Evolutionary conservation across 2,113 vertebrate genomes (phyloP).

Genomic region (Pseudopipra pipra): DNA sequence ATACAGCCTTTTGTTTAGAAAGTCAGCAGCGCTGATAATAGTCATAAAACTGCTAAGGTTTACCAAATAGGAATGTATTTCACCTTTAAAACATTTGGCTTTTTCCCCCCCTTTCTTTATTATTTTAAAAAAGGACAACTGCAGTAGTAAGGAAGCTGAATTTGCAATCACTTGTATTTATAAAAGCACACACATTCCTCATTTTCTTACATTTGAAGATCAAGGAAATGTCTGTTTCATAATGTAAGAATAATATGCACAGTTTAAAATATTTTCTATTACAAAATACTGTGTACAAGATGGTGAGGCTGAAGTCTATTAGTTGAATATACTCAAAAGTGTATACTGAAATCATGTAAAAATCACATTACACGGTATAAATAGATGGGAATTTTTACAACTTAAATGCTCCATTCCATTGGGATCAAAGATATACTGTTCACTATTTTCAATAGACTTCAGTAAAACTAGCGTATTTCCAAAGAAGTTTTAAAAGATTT

Average conservation of each 20-base stretch:
- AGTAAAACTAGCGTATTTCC: constrained; percentile 4
- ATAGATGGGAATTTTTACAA: constrained; percentile 22
- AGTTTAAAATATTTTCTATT: constrained; percentile 69
- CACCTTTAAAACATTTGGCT: constrained; percentile 61
- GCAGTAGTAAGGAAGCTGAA: constrained; percentile 63
- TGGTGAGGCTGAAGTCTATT: constrained; percentile 32
- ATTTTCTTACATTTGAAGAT: constrained; percentile 63
- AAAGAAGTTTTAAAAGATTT: background rate
- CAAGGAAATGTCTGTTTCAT: constrained; percentile 54
- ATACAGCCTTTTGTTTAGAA: constrained; percentile 67
- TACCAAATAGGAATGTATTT: constrained; percentile 67
- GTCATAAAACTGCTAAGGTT: constrained; percentile 63
- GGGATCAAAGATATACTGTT: constrained; percentile 3
- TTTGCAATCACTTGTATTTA: constrained; percentile 58
- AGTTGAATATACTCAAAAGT: background rate
- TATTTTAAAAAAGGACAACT: constrained; percentile 46
- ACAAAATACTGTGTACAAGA: constrained; percentile 69
- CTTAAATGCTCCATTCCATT: constrained; percentile 14
- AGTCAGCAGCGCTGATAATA: constrained; percentile 62
- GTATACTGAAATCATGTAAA: background rate
- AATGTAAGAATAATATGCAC: constrained; percentile 58
- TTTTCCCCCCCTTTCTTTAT: background rate
- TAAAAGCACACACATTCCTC: constrained; percentile 62
- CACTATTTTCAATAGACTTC: background rate
- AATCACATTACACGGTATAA: background rate